Percentiles rank a stretch among this genome's conserved stretches.
These are phyloP conservation scores for Scalopus aquaticus DNA, from an alignment of 2,113 vertebrate species.

Conservation along the genomic window DNA sequence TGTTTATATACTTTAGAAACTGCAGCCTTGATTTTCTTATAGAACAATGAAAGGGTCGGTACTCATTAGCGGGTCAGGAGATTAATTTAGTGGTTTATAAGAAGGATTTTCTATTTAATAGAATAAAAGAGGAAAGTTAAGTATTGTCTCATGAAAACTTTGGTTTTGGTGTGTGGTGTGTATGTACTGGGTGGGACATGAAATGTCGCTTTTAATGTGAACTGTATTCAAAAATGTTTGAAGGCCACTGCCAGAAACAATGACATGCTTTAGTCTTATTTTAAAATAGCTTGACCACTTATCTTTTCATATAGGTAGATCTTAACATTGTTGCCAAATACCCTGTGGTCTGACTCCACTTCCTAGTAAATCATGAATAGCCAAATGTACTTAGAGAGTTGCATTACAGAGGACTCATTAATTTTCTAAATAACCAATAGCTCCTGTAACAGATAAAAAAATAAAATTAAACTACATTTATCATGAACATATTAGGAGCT, in stretches of 20 bases:
- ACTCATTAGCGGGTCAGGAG: not conserved
- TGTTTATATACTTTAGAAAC: not conserved
- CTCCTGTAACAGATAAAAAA: not conserved
- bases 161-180: not conserved
- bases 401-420: not conserved
- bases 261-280: not conserved
- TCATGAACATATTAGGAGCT: not conserved
- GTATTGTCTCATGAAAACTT: not conserved
- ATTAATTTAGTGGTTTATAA: not conserved
- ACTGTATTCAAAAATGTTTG: not conserved
- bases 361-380: not conserved
- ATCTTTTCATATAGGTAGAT: not conserved
- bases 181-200: not conserved
- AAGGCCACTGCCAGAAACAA: not conserved
- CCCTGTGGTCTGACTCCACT: not conserved
- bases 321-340: not conserved
- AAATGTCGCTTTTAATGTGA: not conserved
- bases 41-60: not conserved
- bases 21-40: not conserved
- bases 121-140: not conserved
- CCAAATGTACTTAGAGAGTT: not conserved
- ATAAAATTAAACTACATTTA: not conserved
- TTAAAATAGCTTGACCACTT: not conserved
- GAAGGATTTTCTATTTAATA: not conserved
- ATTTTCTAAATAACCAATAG: constrained; percentile 10